Percentiles rank a stretch among this genome's conserved stretches.
Conservation (phyloP, 2,113 vertebrate genomes). For the Ptychochromis oligacanthus region DNA sequence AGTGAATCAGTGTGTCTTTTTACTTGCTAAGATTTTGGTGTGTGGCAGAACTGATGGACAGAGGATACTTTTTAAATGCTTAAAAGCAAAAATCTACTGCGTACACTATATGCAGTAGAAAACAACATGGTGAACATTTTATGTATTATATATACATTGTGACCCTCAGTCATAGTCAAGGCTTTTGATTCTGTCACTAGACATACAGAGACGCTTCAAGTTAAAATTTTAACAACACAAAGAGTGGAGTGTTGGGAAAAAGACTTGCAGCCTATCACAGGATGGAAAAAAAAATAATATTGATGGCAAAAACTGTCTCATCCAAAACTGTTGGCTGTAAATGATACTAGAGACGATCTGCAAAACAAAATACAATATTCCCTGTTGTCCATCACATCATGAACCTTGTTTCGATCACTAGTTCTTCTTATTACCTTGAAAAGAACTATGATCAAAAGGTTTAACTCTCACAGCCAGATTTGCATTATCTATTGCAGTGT, state of each 20-base stretch:
- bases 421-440: constrained; percentile 41
- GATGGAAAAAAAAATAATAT: constrained; percentile 18
- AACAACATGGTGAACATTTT: constrained; percentile 14
- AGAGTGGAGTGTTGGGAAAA: too few species aligned
- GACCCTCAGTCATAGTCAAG: constrained; percentile 36
- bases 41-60: constrained; percentile 43
- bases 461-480: constrained; percentile 42
- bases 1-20: constrained; percentile 66
- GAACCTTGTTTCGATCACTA: constrained; percentile 53
- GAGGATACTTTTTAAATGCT: constrained; percentile 1
- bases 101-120: constrained; percentile 1
- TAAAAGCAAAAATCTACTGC: neutral
- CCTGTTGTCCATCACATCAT: constrained; percentile 36
- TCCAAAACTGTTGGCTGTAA: neutral
- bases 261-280: too few species aligned
- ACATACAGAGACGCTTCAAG: neutral
- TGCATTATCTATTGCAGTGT: constrained; percentile 26
- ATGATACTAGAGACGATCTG: neutral
- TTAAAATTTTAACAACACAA: too few species aligned
- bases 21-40: neutral
- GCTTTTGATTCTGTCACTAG: constrained; percentile 19
- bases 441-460: constrained; percentile 62
- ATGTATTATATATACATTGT: constrained; percentile 11
- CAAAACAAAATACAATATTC: constrained; percentile 1
- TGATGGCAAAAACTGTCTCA: constrained; percentile 8